These are phyloP conservation scores for Sebastes goodei DNA, from an alignment of 2,797 vertebrate genomes.

Conservation along the genomic window DNA sequence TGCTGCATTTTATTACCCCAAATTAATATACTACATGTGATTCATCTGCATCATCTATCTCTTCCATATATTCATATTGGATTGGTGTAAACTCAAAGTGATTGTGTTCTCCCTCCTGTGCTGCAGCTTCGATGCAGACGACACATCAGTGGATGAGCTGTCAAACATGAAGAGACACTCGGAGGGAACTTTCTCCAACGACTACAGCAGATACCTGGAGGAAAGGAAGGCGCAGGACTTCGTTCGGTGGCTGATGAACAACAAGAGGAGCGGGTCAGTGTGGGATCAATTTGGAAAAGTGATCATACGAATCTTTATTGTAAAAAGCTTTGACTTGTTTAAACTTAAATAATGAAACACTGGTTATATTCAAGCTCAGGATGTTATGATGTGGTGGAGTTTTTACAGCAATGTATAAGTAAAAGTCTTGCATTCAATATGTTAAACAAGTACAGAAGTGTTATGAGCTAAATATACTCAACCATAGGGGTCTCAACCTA, in stretches of 20 bases:
- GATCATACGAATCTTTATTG: not conserved
- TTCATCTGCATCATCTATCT: not conserved
- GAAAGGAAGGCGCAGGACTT: slow-evolving; percentile 93
- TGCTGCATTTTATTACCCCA: not conserved
- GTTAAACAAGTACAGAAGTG: not conserved
- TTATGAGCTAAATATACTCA: not conserved
- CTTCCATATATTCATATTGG: not conserved
- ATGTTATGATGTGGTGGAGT: too few relatives aligned
- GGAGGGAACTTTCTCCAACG: slow-evolving; percentile 97
- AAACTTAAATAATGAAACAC: not conserved
- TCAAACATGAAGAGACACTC: slow-evolving; percentile 92
- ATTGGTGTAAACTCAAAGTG: not conserved
- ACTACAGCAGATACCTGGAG: slow-evolving; percentile 98
- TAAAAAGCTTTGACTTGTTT: not conserved
- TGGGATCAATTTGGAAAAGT: not conserved
- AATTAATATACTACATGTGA: not conserved
- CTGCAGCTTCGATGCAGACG: slow-evolving; percentile 85
- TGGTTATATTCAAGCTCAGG: not conserved
- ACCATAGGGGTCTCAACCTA: too few relatives aligned
- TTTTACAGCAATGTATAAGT: not conserved
- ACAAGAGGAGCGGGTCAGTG: slow-evolving; percentile 92
- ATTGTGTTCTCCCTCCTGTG: not conserved
- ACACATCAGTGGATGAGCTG: slow-evolving; percentile 75
- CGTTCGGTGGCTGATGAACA: slow-evolving; percentile 95
- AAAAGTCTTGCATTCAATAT: not conserved